phyloP scores from a whole-genome alignment of 2,888 invertebrate species.

The Acanthosepion pharaonis region DNA sequence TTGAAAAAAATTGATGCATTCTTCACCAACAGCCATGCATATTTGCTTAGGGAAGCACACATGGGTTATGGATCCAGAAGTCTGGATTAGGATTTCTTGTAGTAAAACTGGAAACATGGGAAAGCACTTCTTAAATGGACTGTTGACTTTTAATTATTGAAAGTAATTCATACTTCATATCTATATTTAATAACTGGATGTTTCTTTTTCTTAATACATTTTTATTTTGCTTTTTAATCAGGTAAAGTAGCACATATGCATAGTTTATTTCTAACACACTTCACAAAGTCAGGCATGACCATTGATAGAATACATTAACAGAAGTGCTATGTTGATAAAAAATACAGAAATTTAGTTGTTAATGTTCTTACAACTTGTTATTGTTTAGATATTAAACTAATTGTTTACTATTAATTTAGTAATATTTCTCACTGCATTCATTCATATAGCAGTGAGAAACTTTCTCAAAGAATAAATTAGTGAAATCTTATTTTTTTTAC shows the following conservation, averaged over 20 bases:
- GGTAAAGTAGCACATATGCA: neutral
- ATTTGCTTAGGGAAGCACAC: neutral
- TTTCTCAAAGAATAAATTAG: neutral
- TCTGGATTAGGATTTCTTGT: neutral
- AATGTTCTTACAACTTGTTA: neutral
- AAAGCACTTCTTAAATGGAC: neutral
- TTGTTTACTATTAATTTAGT: neutral
- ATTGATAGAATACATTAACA: neutral
- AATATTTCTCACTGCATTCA: neutral
- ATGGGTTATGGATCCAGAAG: neutral
- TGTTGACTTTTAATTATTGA: neutral
- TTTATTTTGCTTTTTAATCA: neutral
- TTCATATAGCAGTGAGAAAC: neutral
- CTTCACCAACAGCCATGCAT: neutral
- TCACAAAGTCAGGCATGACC: neutral
- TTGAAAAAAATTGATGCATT: neutral
- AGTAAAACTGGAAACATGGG: neutral
- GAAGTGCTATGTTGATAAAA: neutral
- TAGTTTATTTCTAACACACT: neutral
- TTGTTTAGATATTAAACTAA: neutral
- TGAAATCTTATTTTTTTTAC: neutral
- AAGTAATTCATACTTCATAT: neutral
- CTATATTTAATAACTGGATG: neutral
- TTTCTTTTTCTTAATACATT: neutral
- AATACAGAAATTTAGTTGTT: neutral